Conservation (phyloP, 2,113 vertebrate species). For the Neomonachus schauinslandi region DNA sequence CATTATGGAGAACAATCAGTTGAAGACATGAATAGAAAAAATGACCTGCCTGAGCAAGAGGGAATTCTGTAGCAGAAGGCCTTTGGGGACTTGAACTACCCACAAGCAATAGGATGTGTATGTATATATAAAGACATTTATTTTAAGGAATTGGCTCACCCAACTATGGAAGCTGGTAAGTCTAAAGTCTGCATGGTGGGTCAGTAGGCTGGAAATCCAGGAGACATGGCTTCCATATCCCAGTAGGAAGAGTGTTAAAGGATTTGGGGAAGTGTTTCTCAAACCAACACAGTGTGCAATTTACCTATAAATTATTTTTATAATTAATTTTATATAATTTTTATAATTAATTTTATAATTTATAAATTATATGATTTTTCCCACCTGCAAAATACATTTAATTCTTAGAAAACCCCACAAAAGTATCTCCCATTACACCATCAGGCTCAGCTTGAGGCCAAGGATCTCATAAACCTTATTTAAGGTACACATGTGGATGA, state of each 20-base stretch:
- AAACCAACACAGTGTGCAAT: neutral
- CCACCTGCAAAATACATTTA: neutral
- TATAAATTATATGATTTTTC: too few species aligned
- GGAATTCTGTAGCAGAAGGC: neutral
- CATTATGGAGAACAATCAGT: neutral
- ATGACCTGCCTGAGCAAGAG: neutral
- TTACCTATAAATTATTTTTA: neutral
- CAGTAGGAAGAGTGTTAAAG: neutral
- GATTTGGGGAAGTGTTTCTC: neutral
- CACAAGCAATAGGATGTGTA: neutral
- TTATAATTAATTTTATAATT: too few species aligned
- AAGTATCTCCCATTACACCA: neutral
- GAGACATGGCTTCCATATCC: neutral
- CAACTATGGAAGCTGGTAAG: neutral
- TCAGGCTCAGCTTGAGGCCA: neutral
- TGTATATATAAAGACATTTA: neutral
- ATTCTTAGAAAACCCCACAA: neutral
- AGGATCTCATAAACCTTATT: neutral
- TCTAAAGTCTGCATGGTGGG: neutral
- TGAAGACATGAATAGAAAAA: neutral
- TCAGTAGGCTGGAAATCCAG: neutral
- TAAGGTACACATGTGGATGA: neutral
- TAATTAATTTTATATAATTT: too few species aligned
- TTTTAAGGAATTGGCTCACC: neutral
- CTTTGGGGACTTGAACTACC: neutral